A percentile compares a stretch with the other conserved stretches of the same genome.
Evolutionary conservation across 2,888 invertebrate genomes (phyloP).

Genomic region (Phlogophora meticulosa): DNA sequence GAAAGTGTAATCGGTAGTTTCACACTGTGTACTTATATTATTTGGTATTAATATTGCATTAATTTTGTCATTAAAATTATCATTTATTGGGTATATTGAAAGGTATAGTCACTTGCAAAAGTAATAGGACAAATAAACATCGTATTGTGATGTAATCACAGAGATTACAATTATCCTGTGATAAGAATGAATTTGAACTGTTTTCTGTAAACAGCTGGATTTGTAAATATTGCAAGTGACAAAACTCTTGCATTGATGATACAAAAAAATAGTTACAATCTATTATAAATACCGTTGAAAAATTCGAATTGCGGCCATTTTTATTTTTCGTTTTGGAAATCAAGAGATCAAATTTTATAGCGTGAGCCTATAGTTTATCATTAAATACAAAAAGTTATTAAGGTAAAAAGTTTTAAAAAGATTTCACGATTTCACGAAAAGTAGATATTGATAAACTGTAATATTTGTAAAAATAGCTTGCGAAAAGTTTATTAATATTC

Average conservation of each 20-base stretch:
- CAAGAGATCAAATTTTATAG: slow-evolving; percentile 55
- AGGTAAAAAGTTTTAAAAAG: slow-evolving; percentile 31
- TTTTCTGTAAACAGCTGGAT: not conserved
- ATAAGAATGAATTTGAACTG: not conserved
- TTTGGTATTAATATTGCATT: slow-evolving; percentile 62
- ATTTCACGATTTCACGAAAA: slow-evolving; percentile 42
- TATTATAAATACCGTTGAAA: not conserved
- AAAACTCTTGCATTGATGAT: not conserved
- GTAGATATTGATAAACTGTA: slow-evolving; percentile 23
- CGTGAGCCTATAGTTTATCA: slow-evolving; percentile 23
- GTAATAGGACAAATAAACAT: not conserved
- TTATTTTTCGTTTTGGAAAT: slow-evolving; percentile 10
- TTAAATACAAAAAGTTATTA: slow-evolving; percentile 34
- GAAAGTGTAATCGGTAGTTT: slow-evolving; percentile 31
- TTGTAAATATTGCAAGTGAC: not conserved
- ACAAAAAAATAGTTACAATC: not conserved
- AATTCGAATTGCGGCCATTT: not conserved
- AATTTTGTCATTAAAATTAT: slow-evolving; percentile 16
- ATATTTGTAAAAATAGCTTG: slow-evolving; percentile 33
- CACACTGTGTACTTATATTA: slow-evolving; percentile 49
- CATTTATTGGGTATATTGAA: not conserved
- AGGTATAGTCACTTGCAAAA: slow-evolving; percentile 21
- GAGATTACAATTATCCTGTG: not conserved
- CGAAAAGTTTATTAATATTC: slow-evolving; percentile 42
- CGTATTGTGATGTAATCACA: not conserved